Evolutionary conservation across 2,113 vertebrate species (phyloP).

Genomic region (Nycticebus coucang): DNA sequence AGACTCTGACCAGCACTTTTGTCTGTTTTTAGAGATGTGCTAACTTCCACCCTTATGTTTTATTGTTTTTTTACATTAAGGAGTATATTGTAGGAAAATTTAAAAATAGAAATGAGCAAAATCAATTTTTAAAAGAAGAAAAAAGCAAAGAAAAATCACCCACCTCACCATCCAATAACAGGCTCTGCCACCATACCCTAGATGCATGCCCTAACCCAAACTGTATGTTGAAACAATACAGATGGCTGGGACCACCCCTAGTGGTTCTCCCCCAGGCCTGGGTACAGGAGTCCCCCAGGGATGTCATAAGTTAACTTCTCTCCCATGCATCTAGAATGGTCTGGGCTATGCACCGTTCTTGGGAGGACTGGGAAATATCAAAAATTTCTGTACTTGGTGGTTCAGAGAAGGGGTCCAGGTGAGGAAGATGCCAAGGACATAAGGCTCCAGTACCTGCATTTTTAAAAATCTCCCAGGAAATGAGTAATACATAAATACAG

Average conservation of each 20-base stretch:
- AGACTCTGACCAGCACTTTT: not conserved
- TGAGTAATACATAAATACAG: accelerated
- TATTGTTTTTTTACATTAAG: not conserved
- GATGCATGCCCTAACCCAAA: too few relatives aligned
- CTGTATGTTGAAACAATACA: accelerated
- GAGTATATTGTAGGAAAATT: not conserved
- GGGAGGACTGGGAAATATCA: not conserved
- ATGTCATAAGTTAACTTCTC: not conserved
- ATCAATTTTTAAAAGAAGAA: not conserved
- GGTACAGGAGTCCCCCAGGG: not conserved
- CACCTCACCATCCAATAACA: accelerated
- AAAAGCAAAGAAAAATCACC: not conserved
- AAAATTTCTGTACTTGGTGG: not conserved
- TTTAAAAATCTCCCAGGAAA: not conserved
- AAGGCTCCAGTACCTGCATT: not conserved
- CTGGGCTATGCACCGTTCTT: accelerated
- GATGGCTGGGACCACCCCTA: accelerated
- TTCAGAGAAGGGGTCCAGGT: not conserved
- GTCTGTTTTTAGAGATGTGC: not conserved
- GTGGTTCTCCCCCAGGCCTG: not conserved
- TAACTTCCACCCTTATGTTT: not conserved
- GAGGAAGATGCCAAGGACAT: not conserved
- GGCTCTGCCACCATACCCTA: not conserved
- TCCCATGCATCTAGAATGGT: accelerated
- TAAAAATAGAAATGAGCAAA: not conserved